A percentile compares a stretch with the other conserved stretches of the same genome.
phyloP scores from a whole-genome alignment of 2,888 invertebrate species.

The Athalia rosae region DNA sequence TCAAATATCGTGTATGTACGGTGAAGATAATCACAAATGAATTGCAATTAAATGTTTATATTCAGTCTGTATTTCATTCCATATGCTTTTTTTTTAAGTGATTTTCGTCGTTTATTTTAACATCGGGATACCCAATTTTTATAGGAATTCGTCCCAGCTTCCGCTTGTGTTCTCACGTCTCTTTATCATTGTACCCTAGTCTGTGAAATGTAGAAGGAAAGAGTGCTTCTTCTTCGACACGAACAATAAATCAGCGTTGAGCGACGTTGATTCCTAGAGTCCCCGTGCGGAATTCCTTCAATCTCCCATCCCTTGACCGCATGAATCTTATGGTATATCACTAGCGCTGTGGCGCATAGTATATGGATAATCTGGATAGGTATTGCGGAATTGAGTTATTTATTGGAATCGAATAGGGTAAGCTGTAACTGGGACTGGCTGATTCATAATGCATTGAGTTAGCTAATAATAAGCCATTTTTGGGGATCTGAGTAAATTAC shows the following conservation, averaged over 20 bases:
- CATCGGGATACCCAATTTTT: too few species aligned
- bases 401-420: not conserved
- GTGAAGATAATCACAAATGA: too few species aligned
- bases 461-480: slow-evolving; percentile 11
- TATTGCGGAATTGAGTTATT: slow-evolving; percentile 28
- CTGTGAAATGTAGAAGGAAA: not conserved
- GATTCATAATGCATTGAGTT: slow-evolving; percentile 29
- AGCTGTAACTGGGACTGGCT: not conserved
- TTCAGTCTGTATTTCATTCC: too few species aligned
- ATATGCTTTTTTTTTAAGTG: too few species aligned
- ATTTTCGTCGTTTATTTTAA: too few species aligned
- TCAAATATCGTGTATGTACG: too few species aligned
- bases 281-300: not conserved
- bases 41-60: too few species aligned
- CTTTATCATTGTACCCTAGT: too few species aligned
- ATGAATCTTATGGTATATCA: slow-evolving; percentile 4
- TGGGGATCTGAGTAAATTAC: not conserved
- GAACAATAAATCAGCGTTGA: slow-evolving; percentile 16
- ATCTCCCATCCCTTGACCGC: slow-evolving; percentile 9
- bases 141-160: too few species aligned
- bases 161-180: too few species aligned
- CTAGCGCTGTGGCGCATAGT: slow-evolving; percentile 19
- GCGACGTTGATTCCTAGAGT: slow-evolving; percentile 8
- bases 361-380: not conserved
- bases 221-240: not conserved